A percentile compares a stretch with the other conserved stretches of the same genome.
Conservation (phyloP, 2,888 invertebrate species). For the Philereme vetulata region DNA sequence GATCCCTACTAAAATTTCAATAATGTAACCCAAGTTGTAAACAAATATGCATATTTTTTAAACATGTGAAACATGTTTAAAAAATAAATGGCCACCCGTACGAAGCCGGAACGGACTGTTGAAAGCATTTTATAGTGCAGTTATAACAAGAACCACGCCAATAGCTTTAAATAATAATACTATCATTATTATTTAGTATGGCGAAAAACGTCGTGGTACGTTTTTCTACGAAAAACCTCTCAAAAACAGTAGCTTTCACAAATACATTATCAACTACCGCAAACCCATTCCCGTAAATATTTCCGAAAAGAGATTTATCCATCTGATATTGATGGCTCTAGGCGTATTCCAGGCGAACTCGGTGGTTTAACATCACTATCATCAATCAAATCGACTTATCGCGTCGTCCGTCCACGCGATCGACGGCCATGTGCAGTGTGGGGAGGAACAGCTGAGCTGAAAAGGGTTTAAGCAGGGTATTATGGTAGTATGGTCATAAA, state of each 20-base stretch:
- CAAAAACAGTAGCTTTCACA: not conserved
- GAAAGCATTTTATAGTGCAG: too few relatives aligned
- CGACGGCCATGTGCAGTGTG: constrained; percentile 8
- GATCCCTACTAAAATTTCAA: too few relatives aligned
- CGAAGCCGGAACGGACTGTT: too few relatives aligned
- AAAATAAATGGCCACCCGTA: too few relatives aligned
- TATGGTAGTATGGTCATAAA: too few relatives aligned
- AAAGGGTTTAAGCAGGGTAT: not conserved
- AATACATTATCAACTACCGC: not conserved
- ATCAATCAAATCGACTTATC: constrained; percentile 69
- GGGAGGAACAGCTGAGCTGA: constrained; percentile 11
- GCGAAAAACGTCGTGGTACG: too few relatives aligned
- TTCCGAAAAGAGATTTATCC: constrained; percentile 38
- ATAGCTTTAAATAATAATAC: too few relatives aligned
- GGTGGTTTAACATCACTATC: constrained; percentile 44
- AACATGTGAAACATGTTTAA: too few relatives aligned
- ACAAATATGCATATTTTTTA: too few relatives aligned
- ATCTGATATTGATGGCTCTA: constrained; percentile 35
- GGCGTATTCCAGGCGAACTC: constrained; percentile 35
- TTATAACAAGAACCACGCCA: too few relatives aligned
- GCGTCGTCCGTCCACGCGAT: constrained; percentile 45
- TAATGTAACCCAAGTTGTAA: too few relatives aligned
- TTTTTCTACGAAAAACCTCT: not conserved
- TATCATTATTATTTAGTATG: too few relatives aligned
- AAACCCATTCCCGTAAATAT: constrained; percentile 28